These are phyloP conservation scores for Reticulitermes speratus DNA, from an alignment of 1,140 invertebrate genomes.

Conservation along the genomic window DNA sequence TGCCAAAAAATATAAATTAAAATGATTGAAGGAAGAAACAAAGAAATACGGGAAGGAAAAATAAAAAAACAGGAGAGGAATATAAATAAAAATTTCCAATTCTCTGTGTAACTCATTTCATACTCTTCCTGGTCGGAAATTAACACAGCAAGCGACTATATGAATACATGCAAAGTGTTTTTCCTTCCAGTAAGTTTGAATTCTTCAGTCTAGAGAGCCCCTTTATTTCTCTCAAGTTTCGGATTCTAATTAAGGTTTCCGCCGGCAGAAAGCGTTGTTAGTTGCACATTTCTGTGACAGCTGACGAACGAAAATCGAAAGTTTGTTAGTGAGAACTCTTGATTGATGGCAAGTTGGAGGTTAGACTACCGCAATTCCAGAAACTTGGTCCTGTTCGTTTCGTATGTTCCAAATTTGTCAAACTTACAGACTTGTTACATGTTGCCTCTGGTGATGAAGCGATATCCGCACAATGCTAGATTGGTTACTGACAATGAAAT, in stretches of 20 bases:
- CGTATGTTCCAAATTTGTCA: background rate
- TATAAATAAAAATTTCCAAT: too few relatives aligned
- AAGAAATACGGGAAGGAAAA: too few relatives aligned
- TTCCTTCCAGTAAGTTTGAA: background rate
- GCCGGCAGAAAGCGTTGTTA: background rate
- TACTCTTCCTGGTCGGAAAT: too few relatives aligned
- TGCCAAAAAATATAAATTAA: too few relatives aligned
- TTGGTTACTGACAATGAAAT: slow-evolving; percentile 1
- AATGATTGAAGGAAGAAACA: too few relatives aligned
- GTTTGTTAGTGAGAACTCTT: background rate
- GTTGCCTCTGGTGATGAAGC: background rate
- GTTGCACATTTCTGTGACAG: slow-evolving; percentile 10
- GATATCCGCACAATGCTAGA: background rate
- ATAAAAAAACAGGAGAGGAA: too few relatives aligned
- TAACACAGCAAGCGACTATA: too few relatives aligned
- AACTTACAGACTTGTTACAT: slow-evolving; percentile 4
- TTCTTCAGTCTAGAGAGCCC: background rate
- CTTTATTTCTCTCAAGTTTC: background rate
- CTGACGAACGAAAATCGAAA: slow-evolving; percentile 18
- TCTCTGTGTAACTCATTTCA: too few relatives aligned
- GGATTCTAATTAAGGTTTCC: background rate
- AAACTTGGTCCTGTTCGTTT: slow-evolving; percentile 10
- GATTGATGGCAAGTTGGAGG: background rate
- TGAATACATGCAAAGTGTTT: too few relatives aligned
- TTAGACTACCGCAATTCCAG: background rate